phyloP scores from a whole-genome alignment of 2,113 vertebrate species.

The Cyanoderma ruficeps region DNA sequence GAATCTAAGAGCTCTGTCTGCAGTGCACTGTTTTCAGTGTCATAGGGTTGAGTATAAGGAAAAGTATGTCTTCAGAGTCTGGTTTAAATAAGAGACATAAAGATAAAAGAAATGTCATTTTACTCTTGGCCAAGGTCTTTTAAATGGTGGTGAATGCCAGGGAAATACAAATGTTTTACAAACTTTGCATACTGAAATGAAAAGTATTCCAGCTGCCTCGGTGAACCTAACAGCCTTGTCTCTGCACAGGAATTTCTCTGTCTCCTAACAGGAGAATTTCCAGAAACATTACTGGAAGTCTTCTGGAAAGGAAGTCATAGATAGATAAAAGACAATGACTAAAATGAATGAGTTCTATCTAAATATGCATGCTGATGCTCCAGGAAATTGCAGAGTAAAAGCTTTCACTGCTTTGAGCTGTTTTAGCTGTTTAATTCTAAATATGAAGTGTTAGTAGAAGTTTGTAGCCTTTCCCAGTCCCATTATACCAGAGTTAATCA shows the following conservation, averaged over 20 bases:
- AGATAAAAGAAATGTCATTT: neutral
- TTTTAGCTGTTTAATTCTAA: neutral
- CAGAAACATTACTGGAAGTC: neutral
- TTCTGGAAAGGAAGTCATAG: neutral
- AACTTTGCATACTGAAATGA: neutral
- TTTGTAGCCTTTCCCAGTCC: neutral
- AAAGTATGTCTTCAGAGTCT: neutral
- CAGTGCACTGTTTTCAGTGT: neutral
- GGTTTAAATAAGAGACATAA: neutral
- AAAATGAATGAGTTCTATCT: neutral
- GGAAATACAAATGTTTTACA: neutral
- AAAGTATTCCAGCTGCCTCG: neutral
- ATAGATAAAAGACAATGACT: neutral
- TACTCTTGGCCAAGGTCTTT: neutral
- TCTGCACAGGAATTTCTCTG: neutral
- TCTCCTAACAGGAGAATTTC: neutral
- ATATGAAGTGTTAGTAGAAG: neutral
- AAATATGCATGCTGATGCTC: neutral
- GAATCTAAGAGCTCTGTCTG: neutral
- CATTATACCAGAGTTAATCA: neutral
- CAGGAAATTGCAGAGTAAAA: neutral
- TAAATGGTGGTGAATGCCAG: neutral
- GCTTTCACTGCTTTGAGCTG: neutral
- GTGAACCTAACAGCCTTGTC: neutral
- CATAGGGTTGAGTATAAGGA: neutral